Percentiles rank a stretch among this genome's conserved stretches.
Conservation (phyloP, 2,797 vertebrate genomes). For the Echiichthys vipera region DNA sequence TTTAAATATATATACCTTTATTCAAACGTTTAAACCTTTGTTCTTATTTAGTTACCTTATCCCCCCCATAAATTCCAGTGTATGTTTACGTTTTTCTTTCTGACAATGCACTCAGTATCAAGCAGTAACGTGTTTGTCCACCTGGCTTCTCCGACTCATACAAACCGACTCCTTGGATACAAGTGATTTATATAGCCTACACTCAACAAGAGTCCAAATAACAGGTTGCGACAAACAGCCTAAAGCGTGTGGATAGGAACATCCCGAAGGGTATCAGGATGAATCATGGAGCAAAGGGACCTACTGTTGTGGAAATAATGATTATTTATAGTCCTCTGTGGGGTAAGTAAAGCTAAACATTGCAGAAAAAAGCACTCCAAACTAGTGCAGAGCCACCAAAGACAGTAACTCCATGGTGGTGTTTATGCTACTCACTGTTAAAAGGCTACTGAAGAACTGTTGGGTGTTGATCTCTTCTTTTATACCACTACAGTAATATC, state of each 20-base stretch:
- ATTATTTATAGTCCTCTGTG: neutral
- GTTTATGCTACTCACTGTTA: neutral
- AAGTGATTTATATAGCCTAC: neutral
- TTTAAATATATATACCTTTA: too few species aligned
- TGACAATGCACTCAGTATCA: neutral
- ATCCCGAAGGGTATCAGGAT: neutral
- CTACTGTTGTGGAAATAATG: neutral
- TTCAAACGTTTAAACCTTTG: too few species aligned
- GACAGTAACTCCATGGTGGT: neutral
- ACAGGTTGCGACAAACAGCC: neutral
- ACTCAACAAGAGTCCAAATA: neutral
- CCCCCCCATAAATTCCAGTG: neutral
- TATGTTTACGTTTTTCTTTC: neutral
- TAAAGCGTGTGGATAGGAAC: neutral
- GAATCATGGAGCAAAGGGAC: neutral
- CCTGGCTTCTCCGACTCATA: neutral
- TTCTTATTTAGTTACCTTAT: too few species aligned
- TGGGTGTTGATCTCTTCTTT: neutral
- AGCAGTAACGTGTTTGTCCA: neutral
- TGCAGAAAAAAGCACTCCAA: neutral
- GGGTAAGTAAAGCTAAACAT: conserved; percentile 9
- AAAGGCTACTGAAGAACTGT: neutral
- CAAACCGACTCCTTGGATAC: conserved; percentile 2
- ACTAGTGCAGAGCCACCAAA: neutral
- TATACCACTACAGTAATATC: too few species aligned